Conservation (phyloP, 2,113 vertebrate genomes). For the Platanista minor region DNA sequence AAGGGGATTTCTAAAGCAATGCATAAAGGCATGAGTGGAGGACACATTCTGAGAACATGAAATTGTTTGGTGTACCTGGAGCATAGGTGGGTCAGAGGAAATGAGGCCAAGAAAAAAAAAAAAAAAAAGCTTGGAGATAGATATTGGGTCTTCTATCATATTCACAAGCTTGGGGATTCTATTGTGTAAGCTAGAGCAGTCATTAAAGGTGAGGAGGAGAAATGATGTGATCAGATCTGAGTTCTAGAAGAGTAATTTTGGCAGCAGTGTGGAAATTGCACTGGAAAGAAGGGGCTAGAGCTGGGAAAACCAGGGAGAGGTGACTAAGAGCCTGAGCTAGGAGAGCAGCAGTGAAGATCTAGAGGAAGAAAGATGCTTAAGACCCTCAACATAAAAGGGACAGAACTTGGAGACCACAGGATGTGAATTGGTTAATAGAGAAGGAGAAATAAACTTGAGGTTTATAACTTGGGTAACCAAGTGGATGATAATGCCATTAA, state of each 20-base stretch:
- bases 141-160: not conserved
- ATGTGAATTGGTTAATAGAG: not conserved
- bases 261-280: not conserved
- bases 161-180: not conserved
- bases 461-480: not conserved
- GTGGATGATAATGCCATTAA: not conserved
- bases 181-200: not conserved
- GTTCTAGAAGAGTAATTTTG: not conserved
- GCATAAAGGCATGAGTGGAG: not conserved
- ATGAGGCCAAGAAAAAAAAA: fast-evolving
- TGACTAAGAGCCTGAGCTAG: not conserved
- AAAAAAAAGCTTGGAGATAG: not conserved
- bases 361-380: not conserved
- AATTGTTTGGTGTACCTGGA: not conserved
- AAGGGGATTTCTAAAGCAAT: not conserved
- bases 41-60: not conserved
- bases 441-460: not conserved
- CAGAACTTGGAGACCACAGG: not conserved
- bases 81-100: not conserved
- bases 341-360: not conserved
- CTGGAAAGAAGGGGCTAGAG: not conserved
- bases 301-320: not conserved
- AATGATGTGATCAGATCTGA: not conserved
- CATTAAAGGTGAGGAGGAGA: not conserved
- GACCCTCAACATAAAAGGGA: not conserved